Evolutionary conservation across 2,113 vertebrate species (phyloP), one percentile per base, ranked within the genome.

Genomic region (Desmodus rotundus): DNA sequence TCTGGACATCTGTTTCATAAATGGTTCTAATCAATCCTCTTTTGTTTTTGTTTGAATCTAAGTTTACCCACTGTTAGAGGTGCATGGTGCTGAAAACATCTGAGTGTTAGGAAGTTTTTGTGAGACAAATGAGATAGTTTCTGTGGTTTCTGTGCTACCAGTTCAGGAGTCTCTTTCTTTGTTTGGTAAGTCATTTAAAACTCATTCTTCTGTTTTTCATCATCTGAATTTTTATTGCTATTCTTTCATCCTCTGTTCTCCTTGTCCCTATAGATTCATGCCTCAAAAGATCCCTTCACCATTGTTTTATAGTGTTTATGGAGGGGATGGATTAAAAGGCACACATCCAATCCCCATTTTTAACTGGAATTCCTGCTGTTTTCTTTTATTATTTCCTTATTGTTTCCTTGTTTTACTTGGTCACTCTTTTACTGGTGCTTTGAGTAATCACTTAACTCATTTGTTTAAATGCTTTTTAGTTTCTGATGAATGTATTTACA

Each of bases 381-480:
- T 28, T 43, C 50, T 95, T 96, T 94, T 89, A 93, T 91, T 91
- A 93, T 96, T 96, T 95, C 54, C 65, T 90, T 95, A 80, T 91
- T 68, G 47, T 68, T 95, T 84, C 36, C 50, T 78, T 72, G n/a
- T 52, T 91, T 93, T 87, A 45, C 67, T 70, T 85, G 58, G 52
- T 77, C 41, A 81, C 5, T 77, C 20, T 93, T 92, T 96, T 96
- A 80, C 41, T 81, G 38, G 26, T 77, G 11, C 54, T 89, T 73
- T 93, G 70, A 72, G 28, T 76, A 86, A 87, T 83, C 28, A 84
- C 15, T 77, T 96, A 80, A 10, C 19, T 78, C 24, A 1, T 45
- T 76, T 91, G 31, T 63, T 72, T 92, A 92, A 92, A 41, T 84
- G 8, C 14, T 82, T 76, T 93, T 96, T 84, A 41, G 43, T 86